A percentile compares a stretch with the other conserved stretches of the same genome.
These are phyloP conservation scores for Tipula confusa DNA, from an alignment of 2,888 invertebrate genomes.

Conservation along the genomic window DNA sequence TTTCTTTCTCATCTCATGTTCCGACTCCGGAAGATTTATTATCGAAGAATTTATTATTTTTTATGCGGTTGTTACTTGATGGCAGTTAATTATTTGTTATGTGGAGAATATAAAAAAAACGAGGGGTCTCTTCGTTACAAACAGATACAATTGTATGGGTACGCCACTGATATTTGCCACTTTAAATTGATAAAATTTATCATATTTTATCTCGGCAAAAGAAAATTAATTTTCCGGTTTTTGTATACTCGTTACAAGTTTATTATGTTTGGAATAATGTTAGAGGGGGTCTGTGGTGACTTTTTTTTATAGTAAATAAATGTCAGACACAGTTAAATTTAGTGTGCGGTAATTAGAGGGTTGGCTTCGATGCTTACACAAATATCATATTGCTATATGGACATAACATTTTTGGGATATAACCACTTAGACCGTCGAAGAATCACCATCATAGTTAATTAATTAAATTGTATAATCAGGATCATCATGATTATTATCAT, in stretches of 20 bases:
- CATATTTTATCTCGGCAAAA: neutral
- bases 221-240: neutral
- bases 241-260: neutral
- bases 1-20: neutral
- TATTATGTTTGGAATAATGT: neutral
- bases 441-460: no score
- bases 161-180: neutral
- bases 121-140: neutral
- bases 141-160: neutral
- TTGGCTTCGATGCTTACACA: no score
- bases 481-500: no score
- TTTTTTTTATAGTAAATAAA: neutral
- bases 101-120: neutral
- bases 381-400: no score
- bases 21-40: neutral
- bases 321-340: neutral
- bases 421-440: no score
- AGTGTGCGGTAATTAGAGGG: neutral
- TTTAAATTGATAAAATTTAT: conserved; percentile 25
- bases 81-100: conserved; percentile 1
- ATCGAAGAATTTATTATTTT: neutral
- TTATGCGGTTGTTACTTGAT: conserved; percentile 13
- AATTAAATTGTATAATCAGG: no score
- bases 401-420: no score
- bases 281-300: neutral